A percentile compares a stretch with the other conserved stretches of the same genome.
phyloP scores from a whole-genome alignment of 2,888 invertebrate genomes.

The Ichneumoninae sp. region DNA sequence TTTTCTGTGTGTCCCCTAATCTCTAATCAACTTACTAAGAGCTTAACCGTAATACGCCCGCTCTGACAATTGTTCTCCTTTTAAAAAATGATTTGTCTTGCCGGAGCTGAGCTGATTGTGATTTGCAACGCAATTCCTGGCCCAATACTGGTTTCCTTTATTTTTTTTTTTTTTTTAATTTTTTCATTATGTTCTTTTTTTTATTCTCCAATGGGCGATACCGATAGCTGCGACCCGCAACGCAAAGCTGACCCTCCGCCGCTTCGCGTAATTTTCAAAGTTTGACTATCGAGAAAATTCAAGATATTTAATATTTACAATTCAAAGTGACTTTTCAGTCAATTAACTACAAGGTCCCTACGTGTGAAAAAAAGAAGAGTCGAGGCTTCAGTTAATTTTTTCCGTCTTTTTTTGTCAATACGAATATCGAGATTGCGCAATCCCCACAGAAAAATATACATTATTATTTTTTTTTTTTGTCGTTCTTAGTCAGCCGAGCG shows the following conservation, averaged over 20 bases:
- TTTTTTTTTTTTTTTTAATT: slow-evolving; percentile 65
- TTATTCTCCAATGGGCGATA: slow-evolving; percentile 69
- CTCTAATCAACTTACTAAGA: slow-evolving; percentile 81
- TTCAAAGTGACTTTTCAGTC: slow-evolving; percentile 34
- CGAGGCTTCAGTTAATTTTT: not conserved
- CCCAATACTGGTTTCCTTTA: slow-evolving; percentile 79
- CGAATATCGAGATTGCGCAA: slow-evolving; percentile 19
- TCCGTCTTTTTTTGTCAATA: slow-evolving; percentile 3
- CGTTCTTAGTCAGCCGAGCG: slow-evolving; percentile 54
- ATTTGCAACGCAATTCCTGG: slow-evolving; percentile 85
- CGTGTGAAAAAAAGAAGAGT: slow-evolving; percentile 10
- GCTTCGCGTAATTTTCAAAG: slow-evolving; percentile 7
- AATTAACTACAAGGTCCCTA: slow-evolving; percentile 4
- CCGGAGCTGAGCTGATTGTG: slow-evolving; percentile 84
- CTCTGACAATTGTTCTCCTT: slow-evolving; percentile 82
- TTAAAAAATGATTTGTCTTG: slow-evolving; percentile 82
- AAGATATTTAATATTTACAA: slow-evolving; percentile 57
- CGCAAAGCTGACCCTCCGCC: slow-evolving; percentile 62
- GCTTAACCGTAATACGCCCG: slow-evolving; percentile 83
- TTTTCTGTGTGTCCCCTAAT: slow-evolving; percentile 76
- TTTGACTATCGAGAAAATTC: slow-evolving; percentile 39
- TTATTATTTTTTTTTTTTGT: not conserved
- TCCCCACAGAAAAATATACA: slow-evolving; percentile 21
- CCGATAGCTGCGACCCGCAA: slow-evolving; percentile 66
- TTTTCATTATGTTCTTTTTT: slow-evolving; percentile 65